A percentile compares a stretch with the other conserved stretches of the same genome.
Evolutionary conservation across 2,113 vertebrate genomes (phyloP).

Genomic region (Numida meleagris): DNA sequence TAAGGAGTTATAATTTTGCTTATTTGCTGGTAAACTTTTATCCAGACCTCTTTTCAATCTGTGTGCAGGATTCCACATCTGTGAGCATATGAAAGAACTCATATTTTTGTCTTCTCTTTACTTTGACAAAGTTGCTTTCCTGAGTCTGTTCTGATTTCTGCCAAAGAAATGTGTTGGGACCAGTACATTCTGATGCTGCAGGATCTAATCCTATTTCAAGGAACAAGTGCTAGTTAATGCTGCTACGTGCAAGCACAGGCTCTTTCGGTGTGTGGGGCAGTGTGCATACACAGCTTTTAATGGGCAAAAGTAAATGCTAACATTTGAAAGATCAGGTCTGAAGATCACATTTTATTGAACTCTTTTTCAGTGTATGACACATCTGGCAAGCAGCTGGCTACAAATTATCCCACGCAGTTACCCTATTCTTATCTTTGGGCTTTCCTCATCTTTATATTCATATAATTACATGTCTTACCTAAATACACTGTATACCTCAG

Average conservation of each 20-base stretch:
- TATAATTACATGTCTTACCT: background rate
- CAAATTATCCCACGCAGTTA: background rate
- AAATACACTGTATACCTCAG: background rate
- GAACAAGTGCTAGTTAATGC: background rate
- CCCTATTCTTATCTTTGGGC: background rate
- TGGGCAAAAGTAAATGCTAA: background rate
- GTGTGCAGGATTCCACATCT: background rate
- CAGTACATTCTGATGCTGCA: background rate
- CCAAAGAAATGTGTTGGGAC: fast-evolving
- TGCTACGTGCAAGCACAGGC: fast-evolving
- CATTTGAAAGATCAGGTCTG: background rate
- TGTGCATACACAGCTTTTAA: background rate
- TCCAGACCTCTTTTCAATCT: background rate
- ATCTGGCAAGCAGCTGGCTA: background rate
- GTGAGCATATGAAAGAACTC: background rate
- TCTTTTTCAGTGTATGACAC: background rate
- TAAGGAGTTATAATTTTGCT: background rate
- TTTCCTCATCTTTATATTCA: background rate
- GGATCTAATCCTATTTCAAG: background rate
- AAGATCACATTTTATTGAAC: background rate
- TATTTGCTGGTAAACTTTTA: background rate
- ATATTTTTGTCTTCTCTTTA: background rate
- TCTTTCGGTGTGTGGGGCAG: too few species aligned
- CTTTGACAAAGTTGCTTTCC: background rate
- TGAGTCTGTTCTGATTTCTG: background rate